A percentile compares a stretch with the other conserved stretches of the same genome.
These are phyloP conservation scores for Protodeltote pygarga DNA, from an alignment of 2,888 invertebrate species.

Conservation along the genomic window DNA sequence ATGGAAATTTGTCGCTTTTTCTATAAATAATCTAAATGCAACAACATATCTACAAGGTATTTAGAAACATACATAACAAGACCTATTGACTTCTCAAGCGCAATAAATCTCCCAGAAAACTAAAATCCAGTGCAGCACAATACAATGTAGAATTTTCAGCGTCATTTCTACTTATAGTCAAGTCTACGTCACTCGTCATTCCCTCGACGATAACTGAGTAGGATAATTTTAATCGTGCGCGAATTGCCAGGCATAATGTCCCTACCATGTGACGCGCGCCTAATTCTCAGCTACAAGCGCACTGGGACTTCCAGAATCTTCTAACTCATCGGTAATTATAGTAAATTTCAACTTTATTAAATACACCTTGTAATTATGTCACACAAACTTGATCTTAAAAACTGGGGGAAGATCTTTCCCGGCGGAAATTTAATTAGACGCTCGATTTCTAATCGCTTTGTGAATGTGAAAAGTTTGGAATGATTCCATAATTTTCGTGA, in stretches of 20 bases:
- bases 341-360: constrained; percentile 48
- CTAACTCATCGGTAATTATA: constrained; percentile 62
- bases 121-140: constrained; percentile 21
- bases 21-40: too few relatives aligned
- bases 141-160: constrained; percentile 24
- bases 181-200: constrained; percentile 67
- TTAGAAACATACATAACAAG: constrained; percentile 15
- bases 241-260: constrained; percentile 79
- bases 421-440: constrained; percentile 43
- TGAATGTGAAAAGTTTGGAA: constrained; percentile 25
- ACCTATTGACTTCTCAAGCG: constrained; percentile 13
- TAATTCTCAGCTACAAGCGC: constrained; percentile 62
- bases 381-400: constrained; percentile 46
- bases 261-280: constrained; percentile 75
- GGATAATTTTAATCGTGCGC: constrained; percentile 86
- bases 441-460: neutral
- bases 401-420: constrained; percentile 36
- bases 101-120: constrained; percentile 26
- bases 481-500: constrained; percentile 22
- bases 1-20: too few relatives aligned
- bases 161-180: constrained; percentile 47
- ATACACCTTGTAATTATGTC: constrained; percentile 44
- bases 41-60: neutral
- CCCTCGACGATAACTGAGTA: constrained; percentile 79
- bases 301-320: constrained; percentile 67